A percentile compares a stretch with the other conserved stretches of the same genome.
phyloP scores from a whole-genome alignment of 2,113 vertebrate species.

The Regulus satrapa region DNA sequence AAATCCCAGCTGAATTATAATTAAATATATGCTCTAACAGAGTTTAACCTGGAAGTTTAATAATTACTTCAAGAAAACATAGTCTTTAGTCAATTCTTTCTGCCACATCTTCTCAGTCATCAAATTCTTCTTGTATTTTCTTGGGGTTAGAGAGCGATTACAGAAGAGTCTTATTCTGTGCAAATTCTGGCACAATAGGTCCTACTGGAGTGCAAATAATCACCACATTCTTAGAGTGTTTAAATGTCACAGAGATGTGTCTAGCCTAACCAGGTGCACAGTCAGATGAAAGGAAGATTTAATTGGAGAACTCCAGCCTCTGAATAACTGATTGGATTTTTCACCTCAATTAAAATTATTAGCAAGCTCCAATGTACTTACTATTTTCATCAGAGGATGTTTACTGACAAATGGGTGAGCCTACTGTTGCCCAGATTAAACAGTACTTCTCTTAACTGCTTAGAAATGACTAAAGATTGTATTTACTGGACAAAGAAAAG shows the following conservation, averaged over 20 bases:
- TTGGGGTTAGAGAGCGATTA: neutral
- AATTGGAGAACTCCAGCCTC: neutral
- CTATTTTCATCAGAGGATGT: neutral
- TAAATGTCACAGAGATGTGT: neutral
- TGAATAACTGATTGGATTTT: slow-evolving; percentile 11
- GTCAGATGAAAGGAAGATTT: neutral
- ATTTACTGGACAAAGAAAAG: neutral
- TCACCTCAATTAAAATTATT: slow-evolving; percentile 14
- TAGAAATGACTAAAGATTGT: neutral
- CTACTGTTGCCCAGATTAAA: neutral
- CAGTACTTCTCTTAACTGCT: neutral
- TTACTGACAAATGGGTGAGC: neutral
- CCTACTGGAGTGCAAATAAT: slow-evolving; percentile 7
- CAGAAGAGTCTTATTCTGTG: neutral
- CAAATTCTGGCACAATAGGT: neutral
- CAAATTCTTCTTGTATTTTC: neutral
- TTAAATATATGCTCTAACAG: neutral
- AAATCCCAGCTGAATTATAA: neutral
- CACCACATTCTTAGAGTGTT: neutral
- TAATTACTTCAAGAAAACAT: neutral
- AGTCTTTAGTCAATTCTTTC: neutral
- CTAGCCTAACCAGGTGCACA: neutral
- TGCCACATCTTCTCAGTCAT: neutral
- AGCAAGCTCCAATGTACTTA: neutral
- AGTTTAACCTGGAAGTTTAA: neutral